phyloP scores from a whole-genome alignment of 2,888 invertebrate genomes.

The Theretra japonica region DNA sequence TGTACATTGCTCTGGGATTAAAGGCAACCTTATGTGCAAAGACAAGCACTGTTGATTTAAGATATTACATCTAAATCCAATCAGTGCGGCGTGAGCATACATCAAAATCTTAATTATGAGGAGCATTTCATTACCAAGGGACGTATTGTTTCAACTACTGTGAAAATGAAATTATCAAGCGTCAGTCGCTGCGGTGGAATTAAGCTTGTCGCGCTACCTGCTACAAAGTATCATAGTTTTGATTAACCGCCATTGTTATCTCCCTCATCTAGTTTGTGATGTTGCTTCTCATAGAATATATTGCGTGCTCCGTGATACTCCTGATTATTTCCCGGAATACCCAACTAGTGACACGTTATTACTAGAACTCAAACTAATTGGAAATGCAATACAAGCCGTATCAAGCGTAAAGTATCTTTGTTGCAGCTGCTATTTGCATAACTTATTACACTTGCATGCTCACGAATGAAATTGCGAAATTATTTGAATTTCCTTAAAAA shows the following conservation, averaged over 20 bases:
- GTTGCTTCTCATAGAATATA: constrained; percentile 34
- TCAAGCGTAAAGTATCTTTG: neutral
- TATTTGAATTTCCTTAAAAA: constrained; percentile 5
- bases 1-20: neutral
- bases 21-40: neutral
- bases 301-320: neutral
- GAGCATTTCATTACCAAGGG: constrained; percentile 15
- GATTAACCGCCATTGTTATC: constrained; percentile 59
- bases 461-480: constrained; percentile 4
- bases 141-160: constrained; percentile 23
- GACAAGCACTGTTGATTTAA: neutral
- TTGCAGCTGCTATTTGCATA: constrained; percentile 12
- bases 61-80: neutral
- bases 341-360: neutral
- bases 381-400: neutral
- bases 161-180: constrained; percentile 38
- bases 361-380: neutral
- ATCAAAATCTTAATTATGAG: constrained; percentile 1
- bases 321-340: neutral
- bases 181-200: constrained; percentile 43
- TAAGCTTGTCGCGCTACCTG: constrained; percentile 51
- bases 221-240: constrained; percentile 55
- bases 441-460: constrained; percentile 10
- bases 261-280: constrained; percentile 46
- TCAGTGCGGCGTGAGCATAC: neutral